Evolutionary conservation across 2,797 vertebrate species (phyloP).

Genomic region (Ctenosaura bakeri): DNA sequence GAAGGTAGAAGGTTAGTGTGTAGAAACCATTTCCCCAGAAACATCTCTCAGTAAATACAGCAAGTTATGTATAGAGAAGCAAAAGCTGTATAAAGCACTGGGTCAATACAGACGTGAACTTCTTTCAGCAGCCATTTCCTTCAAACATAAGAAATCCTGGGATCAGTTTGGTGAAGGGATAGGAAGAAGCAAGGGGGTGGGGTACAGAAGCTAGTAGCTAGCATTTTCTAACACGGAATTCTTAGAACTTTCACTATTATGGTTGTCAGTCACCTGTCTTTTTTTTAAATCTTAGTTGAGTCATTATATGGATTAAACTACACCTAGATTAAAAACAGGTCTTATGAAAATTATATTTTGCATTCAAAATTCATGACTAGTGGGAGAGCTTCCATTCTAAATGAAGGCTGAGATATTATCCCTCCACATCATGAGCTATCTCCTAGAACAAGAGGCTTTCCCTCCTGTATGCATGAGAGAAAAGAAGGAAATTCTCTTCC

Average conservation of each 20-base stretch:
- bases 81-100: background rate
- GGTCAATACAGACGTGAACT: background rate
- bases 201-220: background rate
- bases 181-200: background rate
- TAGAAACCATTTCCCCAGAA: background rate
- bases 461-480: background rate
- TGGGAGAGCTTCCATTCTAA: too few species aligned
- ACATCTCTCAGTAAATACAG: background rate
- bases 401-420: too few species aligned
- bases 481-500: background rate
- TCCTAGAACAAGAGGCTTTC: background rate
- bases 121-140: too few species aligned
- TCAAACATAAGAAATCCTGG: background rate
- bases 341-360: background rate
- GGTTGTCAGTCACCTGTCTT: background rate
- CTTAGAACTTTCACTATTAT: background rate
- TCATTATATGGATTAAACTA: background rate
- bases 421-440: too few species aligned
- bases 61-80: background rate
- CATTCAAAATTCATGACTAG: too few species aligned
- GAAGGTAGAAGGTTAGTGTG: background rate
- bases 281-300: background rate
- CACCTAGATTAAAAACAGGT: background rate
- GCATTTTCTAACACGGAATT: background rate
- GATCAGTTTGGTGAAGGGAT: background rate